Conservation (phyloP, 2,888 invertebrate species). For the Drosophila lacicola region DNA sequence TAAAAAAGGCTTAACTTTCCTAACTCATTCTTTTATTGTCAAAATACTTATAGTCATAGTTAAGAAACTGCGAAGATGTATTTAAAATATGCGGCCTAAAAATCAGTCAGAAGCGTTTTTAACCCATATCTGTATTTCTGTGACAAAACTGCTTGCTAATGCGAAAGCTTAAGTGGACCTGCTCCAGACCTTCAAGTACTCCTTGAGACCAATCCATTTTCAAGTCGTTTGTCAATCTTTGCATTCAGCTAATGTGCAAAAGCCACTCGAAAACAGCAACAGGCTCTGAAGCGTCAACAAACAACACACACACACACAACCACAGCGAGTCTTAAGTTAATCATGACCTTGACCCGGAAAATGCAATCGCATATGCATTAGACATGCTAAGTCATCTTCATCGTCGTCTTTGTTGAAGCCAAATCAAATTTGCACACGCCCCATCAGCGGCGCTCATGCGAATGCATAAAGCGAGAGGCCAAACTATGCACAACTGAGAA, state of each 20-base stretch:
- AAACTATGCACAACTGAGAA: conserved; percentile 57
- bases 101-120: no score
- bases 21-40: no score
- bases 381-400: conserved; percentile 31
- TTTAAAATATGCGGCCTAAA: no score
- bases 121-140: no score
- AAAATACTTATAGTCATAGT: no score
- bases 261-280: conserved; percentile 29
- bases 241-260: conserved; percentile 9
- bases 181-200: conserved; percentile 4
- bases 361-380: conserved; percentile 45
- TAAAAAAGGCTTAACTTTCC: no score
- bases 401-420: conserved; percentile 26
- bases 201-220: conserved; percentile 16
- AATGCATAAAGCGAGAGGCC: conserved; percentile 39
- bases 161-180: neutral
- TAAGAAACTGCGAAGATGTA: no score
- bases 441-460: conserved; percentile 26
- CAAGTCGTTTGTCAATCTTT: conserved; percentile 29
- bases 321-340: conserved; percentile 27
- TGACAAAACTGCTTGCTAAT: no score
- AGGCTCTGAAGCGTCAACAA: conserved; percentile 19
- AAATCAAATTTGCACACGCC: conserved; percentile 47
- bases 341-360: conserved; percentile 52
- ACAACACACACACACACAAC: neutral